phyloP scores from a whole-genome alignment of 2,888 invertebrate species.

The Galerucella calmariensis region DNA sequence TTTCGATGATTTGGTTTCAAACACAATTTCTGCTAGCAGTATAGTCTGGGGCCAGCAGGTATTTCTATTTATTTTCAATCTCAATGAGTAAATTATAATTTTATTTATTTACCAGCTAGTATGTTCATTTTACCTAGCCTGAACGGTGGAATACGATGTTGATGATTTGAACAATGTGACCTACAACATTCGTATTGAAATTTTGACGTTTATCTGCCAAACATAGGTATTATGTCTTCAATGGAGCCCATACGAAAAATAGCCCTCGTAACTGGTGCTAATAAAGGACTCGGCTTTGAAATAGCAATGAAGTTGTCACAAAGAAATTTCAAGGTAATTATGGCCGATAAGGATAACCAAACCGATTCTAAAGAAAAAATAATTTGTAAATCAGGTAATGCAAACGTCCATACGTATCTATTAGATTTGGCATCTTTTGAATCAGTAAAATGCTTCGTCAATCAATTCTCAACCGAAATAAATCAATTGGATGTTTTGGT shows the following conservation, averaged over 20 bases:
- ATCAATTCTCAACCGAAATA: conserved; percentile 66
- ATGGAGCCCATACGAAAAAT: conserved; percentile 27
- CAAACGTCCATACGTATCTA: conserved; percentile 58
- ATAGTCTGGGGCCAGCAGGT: too few species aligned
- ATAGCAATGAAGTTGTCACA: conserved; percentile 61
- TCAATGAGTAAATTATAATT: too few species aligned
- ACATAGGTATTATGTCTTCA: conserved; percentile 14
- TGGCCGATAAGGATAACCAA: conserved; percentile 63
- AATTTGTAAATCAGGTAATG: conserved; percentile 51
- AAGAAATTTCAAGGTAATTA: conserved; percentile 66
- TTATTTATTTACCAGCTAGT: too few species aligned
- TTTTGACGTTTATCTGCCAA: neutral
- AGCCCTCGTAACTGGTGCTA: conserved; percentile 43
- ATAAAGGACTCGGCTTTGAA: conserved; percentile 61
- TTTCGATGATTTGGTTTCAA: too few species aligned
- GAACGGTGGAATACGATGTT: too few species aligned
- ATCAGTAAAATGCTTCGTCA: conserved; percentile 70
- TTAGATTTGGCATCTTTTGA: conserved; percentile 62
- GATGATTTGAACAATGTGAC: neutral
- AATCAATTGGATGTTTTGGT: conserved; percentile 70
- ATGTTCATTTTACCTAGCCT: too few species aligned
- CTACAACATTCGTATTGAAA: neutral
- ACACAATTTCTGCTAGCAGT: too few species aligned
- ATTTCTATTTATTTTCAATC: too few species aligned
- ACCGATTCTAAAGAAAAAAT: conserved; percentile 51